phyloP scores from a whole-genome alignment of 2,113 vertebrate genomes.

The Callopanchax toddi region DNA sequence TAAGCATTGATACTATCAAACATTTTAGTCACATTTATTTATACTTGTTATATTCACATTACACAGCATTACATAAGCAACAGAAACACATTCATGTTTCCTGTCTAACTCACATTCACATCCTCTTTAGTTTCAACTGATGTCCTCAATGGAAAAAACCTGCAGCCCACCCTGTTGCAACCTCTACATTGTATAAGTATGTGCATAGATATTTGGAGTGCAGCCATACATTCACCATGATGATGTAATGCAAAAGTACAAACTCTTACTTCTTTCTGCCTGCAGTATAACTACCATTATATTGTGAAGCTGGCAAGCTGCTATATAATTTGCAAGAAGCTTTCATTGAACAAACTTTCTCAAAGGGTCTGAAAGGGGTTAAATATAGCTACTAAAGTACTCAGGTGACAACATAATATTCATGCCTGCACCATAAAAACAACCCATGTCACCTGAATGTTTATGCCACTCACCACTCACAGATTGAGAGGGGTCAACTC shows the following conservation, averaged over 20 bases:
- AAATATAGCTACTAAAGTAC: too few species aligned
- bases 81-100: neutral
- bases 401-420: too few species aligned
- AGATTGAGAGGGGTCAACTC: too few species aligned
- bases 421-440: too few species aligned
- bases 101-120: neutral
- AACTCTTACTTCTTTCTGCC: neutral
- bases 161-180: neutral
- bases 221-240: neutral
- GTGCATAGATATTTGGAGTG: neutral
- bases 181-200: neutral
- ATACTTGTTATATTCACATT: conserved; percentile 2
- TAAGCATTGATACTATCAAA: neutral
- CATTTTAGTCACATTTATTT: neutral
- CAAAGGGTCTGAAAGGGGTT: too few species aligned
- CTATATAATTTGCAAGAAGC: neutral
- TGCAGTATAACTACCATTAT: neutral
- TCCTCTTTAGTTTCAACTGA: neutral
- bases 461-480: too few species aligned
- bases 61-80: neutral
- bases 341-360: too few species aligned
- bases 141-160: neutral
- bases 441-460: too few species aligned
- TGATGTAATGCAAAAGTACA: neutral
- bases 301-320: neutral